A percentile compares a stretch with the other conserved stretches of the same genome.
Conservation (phyloP, 2,113 vertebrate genomes). For the Oncorhynchus gorbuscha region DNA sequence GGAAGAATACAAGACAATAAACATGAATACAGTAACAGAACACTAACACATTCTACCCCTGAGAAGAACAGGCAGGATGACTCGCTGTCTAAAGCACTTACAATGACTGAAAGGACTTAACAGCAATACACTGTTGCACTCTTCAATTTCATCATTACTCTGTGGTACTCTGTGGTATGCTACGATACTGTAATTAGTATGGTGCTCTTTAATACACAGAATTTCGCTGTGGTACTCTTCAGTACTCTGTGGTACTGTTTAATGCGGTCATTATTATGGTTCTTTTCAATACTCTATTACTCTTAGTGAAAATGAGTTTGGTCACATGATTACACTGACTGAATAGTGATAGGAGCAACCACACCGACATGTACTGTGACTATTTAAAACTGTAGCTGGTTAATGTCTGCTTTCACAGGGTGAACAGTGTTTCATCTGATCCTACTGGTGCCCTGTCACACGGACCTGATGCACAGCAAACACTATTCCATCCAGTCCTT, state of each 20-base stretch:
- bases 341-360: not conserved
- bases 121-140: too few relatives aligned
- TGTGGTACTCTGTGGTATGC: too few relatives aligned
- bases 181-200: too few relatives aligned
- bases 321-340: not conserved
- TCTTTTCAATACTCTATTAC: not conserved
- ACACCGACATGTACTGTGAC: not conserved
- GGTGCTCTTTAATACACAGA: too few relatives aligned
- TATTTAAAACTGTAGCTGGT: conserved; percentile 4
- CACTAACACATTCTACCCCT: too few relatives aligned
- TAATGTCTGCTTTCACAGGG: not conserved
- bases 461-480: not conserved
- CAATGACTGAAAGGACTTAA: too few relatives aligned
- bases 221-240: too few relatives aligned
- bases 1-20: too few relatives aligned
- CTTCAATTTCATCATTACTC: too few relatives aligned
- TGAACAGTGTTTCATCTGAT: not conserved
- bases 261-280: not conserved
- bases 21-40: too few relatives aligned
- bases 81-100: not conserved
- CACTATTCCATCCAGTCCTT: not conserved
- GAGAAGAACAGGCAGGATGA: too few relatives aligned
- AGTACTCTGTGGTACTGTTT: too few relatives aligned
- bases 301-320: not conserved
- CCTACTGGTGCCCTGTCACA: not conserved